Evolutionary conservation across 1,140 invertebrate genomes (phyloP).

Genomic region (Drosophila tsacasi): DNA sequence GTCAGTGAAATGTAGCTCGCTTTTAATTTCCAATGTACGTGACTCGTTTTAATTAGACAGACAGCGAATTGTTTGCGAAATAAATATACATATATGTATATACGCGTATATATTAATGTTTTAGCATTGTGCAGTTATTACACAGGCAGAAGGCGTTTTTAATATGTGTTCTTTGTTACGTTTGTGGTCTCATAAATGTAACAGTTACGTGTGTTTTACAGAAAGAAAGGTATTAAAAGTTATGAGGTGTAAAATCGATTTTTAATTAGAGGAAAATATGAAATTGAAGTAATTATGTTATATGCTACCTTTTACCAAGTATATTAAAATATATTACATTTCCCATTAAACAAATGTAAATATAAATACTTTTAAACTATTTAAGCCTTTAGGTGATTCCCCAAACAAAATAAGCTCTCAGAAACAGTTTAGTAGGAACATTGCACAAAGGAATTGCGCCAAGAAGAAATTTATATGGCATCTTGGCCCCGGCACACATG

Average conservation of each 20-base stretch:
- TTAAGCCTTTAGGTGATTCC: not conserved
- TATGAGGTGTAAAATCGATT: not conserved
- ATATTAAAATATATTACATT: not conserved
- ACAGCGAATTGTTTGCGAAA: conserved; percentile 5
- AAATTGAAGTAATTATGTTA: too few relatives aligned
- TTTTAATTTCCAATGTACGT: conserved; percentile 62
- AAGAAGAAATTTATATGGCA: not conserved
- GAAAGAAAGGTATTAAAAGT: not conserved
- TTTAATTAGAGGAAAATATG: not conserved
- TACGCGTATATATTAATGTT: not conserved
- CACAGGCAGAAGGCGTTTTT: not conserved
- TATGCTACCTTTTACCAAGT: too few relatives aligned
- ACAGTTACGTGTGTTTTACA: not conserved
- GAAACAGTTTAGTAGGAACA: conserved; percentile 1
- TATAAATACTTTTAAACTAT: not conserved
- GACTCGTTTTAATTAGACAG: conserved; percentile 58
- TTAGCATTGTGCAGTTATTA: not conserved
- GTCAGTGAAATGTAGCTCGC: conserved; percentile 46
- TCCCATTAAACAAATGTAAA: not conserved
- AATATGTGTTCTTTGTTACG: conserved; percentile 19
- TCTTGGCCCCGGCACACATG: not conserved
- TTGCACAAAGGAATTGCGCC: not conserved
- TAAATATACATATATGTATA: conserved; percentile 8
- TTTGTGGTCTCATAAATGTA: conserved; percentile 21
- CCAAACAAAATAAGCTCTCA: not conserved